phyloP scores from a whole-genome alignment of 2,113 vertebrate genomes.

The Cyprinus carpio region DNA sequence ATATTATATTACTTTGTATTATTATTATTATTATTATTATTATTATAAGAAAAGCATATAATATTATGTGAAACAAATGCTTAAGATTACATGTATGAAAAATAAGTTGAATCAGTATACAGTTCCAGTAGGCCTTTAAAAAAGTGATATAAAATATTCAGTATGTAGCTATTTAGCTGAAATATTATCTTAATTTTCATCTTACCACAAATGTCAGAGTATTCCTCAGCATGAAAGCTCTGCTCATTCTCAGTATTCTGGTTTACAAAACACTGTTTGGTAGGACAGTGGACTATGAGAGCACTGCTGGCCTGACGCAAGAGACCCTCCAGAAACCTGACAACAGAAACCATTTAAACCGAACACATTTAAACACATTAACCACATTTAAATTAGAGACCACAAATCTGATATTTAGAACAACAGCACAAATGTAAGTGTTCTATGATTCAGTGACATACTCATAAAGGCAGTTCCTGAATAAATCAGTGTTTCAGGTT shows the following conservation, averaged over 20 bases:
- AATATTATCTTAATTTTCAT: neutral
- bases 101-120: neutral
- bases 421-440: neutral
- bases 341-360: neutral
- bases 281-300: slow-evolving; percentile 81
- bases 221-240: slow-evolving; percentile 86
- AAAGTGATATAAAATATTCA: neutral
- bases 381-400: neutral
- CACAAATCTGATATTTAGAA: neutral
- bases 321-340: slow-evolving; percentile 89
- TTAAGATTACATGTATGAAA: neutral
- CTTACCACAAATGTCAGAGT: slow-evolving; percentile 79
- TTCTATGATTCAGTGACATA: neutral
- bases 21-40: no score
- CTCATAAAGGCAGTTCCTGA: neutral
- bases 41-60: no score
- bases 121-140: neutral
- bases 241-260: slow-evolving; percentile 74
- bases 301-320: slow-evolving; percentile 87
- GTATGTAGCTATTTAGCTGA: neutral
- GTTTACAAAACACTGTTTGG: slow-evolving; percentile 83
- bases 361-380: neutral
- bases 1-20: no score
- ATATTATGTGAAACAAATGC: no score
- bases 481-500: neutral